Evolutionary conservation across 2,888 invertebrate species (phyloP), one percentile per base, ranked within the genome.

Genomic region (Cheilosia variabilis): DNA sequence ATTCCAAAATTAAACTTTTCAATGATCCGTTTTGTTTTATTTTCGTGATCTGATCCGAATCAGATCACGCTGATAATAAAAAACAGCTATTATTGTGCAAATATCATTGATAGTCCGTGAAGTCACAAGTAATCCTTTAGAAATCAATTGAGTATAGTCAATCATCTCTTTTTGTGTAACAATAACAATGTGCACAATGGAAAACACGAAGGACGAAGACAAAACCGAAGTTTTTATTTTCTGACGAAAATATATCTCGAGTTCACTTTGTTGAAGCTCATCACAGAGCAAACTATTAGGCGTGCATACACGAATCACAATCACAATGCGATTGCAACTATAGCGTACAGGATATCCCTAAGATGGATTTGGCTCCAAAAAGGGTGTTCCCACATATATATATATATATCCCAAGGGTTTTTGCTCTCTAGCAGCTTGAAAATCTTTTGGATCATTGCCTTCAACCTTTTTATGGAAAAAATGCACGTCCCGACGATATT

Each of bases 401-500:
- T 31, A 45, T 27, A 62, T 13, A 41, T 19, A 7, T 41, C 41
- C 15, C 41, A 27, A 45, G 45, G 41, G 34, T 13, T 47, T 50
- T 65, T 50, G 10, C 10, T 41, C 15, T 13, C 1, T 31, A 45
- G 62, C 19, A 22, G 6, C 13, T 41, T 6, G 22, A 4, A 24
- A n/a, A 52, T 19, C 65, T 22, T n/a, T 53, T 5, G 6, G 71
- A 71, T 58, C 58, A 13, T 37, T 58, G 31, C 15, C 45, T 43
- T 45, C 17, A 58, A 47, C 41, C 60, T 50, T 37, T 24, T 60
- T 37, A 24, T 24, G 41, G 10, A 60, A 60, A 58, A 50, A 50
- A 17, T 60, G 41, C 71, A 71, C 71, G 71, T 71, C 31, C 41
- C 24, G n/a, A 52, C 50, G 37, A 71, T 71, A 71, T 58, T 60